Base-by-base conservation (phyloP, 2,888 invertebrate species). In the Acrobasis repandana region DNA sequence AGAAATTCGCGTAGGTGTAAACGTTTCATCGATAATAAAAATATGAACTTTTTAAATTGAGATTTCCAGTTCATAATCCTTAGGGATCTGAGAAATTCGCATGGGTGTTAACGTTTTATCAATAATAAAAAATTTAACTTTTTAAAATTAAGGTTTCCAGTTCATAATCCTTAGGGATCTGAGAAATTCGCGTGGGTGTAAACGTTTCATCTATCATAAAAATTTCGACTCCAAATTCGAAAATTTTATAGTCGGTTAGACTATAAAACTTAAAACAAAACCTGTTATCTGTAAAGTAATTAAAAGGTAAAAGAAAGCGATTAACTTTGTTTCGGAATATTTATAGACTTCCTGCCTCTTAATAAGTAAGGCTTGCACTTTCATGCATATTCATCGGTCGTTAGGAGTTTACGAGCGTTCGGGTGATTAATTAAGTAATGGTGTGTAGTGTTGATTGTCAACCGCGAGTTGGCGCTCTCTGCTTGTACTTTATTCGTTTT, bases 351-450 rank as follows among this genome's bases (percentile, higher is more conserved):
- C 60, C 52, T 60, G 60, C 14, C 46, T 34, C 16, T 52, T 51
- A 59, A 59, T 33, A 52, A 60, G 33, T 52, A 46, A 60, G 46
- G 34, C 52, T 43, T 52, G 51, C 60, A 60, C 49, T 58, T 58
- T 58, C 58, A 60, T 60, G 52, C 60, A 60, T 60, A 60, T 60
- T 60, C 51, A 60, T 60, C 14, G 47, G 34, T 47, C 60, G 47
- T 60, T 60, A 60, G 52, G 47, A 52, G 43, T 60, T 60, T 60
- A 60, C 46, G 60, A 60, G 34, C 58, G 5, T 36, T 57, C 52
- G 47, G 52, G n/a, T 47, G 50, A 59, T 50, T 59, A 52, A 60
- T 52, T 60, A 60, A 60, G 33, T 51, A 52, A 52, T 49, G 57
- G 28, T 33, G 59, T 38, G 28, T 28, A 28, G 28, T 28, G 51